Evolutionary conservation across 2,797 vertebrate genomes (phyloP).

Genomic region (Hirundo rustica): DNA sequence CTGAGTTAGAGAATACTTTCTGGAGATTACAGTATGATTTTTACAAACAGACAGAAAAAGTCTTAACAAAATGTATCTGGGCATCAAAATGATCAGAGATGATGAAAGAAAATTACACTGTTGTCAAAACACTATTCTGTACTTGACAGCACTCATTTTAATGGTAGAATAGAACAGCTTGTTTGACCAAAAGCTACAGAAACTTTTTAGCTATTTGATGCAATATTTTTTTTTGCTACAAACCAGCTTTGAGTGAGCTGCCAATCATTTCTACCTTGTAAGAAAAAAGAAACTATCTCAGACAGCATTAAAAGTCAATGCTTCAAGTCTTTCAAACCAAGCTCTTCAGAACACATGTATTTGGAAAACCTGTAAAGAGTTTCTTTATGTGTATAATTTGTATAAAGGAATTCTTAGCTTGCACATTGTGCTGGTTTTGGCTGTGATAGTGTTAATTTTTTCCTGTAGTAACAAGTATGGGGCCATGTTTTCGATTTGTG

Average conservation of each 20-base stretch:
- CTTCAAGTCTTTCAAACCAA: neutral
- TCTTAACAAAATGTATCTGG: conserved; percentile 59
- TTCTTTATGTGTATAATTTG: neutral
- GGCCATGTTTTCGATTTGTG: neutral
- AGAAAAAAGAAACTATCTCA: neutral
- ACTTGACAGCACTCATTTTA: conserved; percentile 55
- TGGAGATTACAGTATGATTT: conserved; percentile 59
- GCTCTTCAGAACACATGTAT: neutral
- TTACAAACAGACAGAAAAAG: conserved; percentile 44
- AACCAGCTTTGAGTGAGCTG: conserved; percentile 34
- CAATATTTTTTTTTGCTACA: conserved; percentile 1
- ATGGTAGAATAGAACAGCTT: conserved; percentile 34
- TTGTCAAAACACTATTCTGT: conserved; percentile 58
- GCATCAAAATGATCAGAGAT: conserved; percentile 50
- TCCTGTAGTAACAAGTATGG: too few relatives aligned
- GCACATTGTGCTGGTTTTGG: neutral
- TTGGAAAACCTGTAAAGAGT: neutral
- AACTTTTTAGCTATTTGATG: conserved; percentile 42
- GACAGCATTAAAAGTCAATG: neutral
- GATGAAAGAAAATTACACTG: conserved; percentile 65
- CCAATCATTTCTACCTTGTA: neutral
- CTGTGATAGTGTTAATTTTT: neutral
- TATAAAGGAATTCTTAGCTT: neutral
- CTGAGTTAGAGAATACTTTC: conserved; percentile 49
- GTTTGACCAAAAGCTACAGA: conserved; percentile 52